Evolutionary conservation across 2,113 vertebrate species (phyloP).

Genomic region (zebrafish (Danio rerio)): DNA sequence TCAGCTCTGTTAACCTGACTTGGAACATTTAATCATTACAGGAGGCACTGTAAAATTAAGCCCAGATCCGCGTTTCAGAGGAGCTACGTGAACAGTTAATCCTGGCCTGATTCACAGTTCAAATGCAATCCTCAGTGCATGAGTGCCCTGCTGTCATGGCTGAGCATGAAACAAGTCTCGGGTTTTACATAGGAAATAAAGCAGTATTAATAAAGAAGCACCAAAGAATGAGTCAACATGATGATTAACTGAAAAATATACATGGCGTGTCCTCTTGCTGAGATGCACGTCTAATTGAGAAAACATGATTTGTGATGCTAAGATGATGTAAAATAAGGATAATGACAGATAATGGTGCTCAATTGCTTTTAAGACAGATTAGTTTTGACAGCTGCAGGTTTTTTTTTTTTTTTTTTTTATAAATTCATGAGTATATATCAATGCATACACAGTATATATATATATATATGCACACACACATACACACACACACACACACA

Average conservation of each 20-base stretch:
- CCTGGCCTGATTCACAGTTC: background rate
- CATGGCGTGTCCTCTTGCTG: background rate
- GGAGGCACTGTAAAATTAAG: slow-evolving; percentile 19
- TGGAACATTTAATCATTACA: slow-evolving; percentile 4
- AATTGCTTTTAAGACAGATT: background rate
- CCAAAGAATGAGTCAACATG: background rate
- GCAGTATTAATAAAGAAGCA: background rate
- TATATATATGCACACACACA: no score
- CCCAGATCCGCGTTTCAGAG: background rate
- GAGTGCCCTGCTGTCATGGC: background rate
- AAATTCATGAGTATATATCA: no score
- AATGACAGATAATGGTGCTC: background rate
- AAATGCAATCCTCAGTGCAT: slow-evolving; percentile 11
- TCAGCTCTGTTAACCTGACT: background rate
- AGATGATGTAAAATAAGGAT: background rate
- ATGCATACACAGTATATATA: no score
- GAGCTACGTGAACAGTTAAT: background rate
- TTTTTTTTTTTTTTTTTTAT: background rate
- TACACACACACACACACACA: no score
- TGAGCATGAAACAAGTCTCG: background rate
- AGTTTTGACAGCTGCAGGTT: background rate
- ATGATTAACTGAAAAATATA: background rate
- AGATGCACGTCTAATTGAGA: background rate
- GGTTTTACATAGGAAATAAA: slow-evolving; percentile 5
- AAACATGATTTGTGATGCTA: background rate